Conservation (phyloP, 2,113 vertebrate species). For the Colinus virginianus region DNA sequence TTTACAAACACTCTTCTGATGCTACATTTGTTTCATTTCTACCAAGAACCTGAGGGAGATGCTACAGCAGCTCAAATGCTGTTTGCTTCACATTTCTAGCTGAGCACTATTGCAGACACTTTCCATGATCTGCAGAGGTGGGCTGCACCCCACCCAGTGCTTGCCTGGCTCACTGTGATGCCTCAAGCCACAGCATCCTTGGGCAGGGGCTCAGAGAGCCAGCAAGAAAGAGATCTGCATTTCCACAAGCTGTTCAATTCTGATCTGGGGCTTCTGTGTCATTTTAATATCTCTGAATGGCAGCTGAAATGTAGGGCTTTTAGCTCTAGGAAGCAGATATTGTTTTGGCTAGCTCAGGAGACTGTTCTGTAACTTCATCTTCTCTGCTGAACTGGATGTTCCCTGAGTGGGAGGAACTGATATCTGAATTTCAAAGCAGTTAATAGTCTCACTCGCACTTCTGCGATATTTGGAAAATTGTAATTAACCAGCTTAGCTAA, state of each 20-base stretch:
- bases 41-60: not conserved
- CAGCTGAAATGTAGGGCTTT: conserved; percentile 16
- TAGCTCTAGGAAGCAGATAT: conserved; percentile 41
- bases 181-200: not conserved
- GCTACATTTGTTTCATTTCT: not conserved
- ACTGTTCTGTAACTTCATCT: conserved; percentile 73
- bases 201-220: not conserved
- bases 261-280: not conserved
- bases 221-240: not conserved
- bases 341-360: conserved; percentile 70
- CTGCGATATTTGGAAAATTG: conserved; percentile 65
- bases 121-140: not conserved
- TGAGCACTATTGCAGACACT: not conserved
- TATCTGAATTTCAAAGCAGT: conserved; percentile 73
- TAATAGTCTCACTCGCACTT: conserved; percentile 62
- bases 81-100: not conserved
- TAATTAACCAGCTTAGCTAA: conserved; percentile 69
- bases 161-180: accelerated
- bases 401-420: conserved; percentile 64
- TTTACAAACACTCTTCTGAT: not conserved
- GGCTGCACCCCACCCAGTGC: not conserved
- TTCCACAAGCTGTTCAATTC: not conserved
- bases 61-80: not conserved
- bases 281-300: not conserved
- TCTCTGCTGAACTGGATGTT: conserved; percentile 32